Evolutionary conservation across 2,888 invertebrate genomes (phyloP).

Genomic region (Drepana falcataria): DNA sequence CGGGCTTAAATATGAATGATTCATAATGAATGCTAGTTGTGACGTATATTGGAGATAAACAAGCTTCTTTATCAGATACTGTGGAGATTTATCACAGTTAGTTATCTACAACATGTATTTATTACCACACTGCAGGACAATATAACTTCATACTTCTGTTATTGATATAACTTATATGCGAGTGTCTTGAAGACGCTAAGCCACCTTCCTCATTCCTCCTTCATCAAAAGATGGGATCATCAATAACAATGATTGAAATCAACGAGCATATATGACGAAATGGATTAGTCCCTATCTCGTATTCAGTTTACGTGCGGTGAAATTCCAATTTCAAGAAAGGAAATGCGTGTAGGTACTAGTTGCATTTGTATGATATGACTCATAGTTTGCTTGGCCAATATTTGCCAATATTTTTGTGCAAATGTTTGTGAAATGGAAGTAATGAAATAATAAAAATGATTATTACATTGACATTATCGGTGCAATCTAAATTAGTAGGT

Average conservation of each 20-base stretch:
- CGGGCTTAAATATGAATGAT: slow-evolving; percentile 17
- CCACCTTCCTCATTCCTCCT: too few relatives aligned
- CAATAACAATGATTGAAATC: too few relatives aligned
- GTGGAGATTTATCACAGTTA: slow-evolving; percentile 49
- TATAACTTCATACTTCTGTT: slow-evolving; percentile 54
- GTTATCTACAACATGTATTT: slow-evolving; percentile 53
- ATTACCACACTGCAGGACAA: slow-evolving; percentile 47
- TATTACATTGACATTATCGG: too few relatives aligned
- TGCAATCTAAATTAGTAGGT: too few relatives aligned
- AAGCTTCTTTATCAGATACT: slow-evolving; percentile 39
- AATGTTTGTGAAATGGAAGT: too few relatives aligned
- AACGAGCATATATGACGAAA: too few relatives aligned
- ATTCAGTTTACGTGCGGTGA: slow-evolving; percentile 8
- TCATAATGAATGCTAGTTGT: slow-evolving; percentile 27
- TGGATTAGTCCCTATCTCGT: slow-evolving; percentile 7
- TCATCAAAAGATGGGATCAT: too few relatives aligned
- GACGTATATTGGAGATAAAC: slow-evolving; percentile 28
- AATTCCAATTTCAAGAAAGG: slow-evolving; percentile 2
- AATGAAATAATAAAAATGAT: too few relatives aligned
- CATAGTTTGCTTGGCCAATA: not conserved
- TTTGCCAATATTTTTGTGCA: not conserved
- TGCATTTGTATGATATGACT: not conserved
- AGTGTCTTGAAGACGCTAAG: not conserved
- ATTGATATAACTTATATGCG: slow-evolving; percentile 23
- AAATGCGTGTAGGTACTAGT: not conserved